Evolutionary conservation across 2,888 invertebrate genomes (phyloP).

Genomic region (Eupithecia insigniata): DNA sequence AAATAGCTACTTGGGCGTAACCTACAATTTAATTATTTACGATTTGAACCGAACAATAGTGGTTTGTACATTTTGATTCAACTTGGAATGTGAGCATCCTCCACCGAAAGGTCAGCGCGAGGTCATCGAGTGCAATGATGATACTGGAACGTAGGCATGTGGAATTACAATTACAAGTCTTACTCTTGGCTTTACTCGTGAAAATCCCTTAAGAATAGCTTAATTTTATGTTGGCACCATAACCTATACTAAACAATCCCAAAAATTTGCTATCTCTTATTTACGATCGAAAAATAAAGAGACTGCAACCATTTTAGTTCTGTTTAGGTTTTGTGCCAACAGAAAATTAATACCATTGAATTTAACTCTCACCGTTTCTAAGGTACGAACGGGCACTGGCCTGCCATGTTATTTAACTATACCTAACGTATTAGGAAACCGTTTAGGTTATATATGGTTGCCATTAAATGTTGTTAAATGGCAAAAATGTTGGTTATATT

Average conservation of each 20-base stretch:
- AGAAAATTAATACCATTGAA: not conserved
- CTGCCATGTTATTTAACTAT: not conserved
- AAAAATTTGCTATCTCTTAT: not conserved
- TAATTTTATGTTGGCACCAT: not conserved
- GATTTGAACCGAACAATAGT: slow-evolving; percentile 57
- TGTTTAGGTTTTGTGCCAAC: too few species aligned
- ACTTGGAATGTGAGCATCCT: slow-evolving; percentile 79
- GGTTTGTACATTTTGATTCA: slow-evolving; percentile 65
- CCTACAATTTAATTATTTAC: slow-evolving; percentile 45
- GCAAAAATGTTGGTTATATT: too few species aligned
- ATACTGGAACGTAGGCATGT: slow-evolving; percentile 53
- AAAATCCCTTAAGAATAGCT: not conserved
- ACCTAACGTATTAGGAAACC: not conserved
- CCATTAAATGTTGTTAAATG: not conserved
- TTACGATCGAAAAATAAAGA: not conserved
- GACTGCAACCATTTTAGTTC: not conserved
- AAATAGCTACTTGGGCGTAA: slow-evolving; percentile 44
- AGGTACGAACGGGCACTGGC: not conserved
- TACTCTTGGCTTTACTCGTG: slow-evolving; percentile 9
- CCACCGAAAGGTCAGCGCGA: slow-evolving; percentile 71
- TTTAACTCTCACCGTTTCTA: not conserved
- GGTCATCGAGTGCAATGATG: slow-evolving; percentile 62
- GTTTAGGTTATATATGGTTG: not conserved
- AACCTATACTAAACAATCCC: too few species aligned
- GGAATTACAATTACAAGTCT: slow-evolving; percentile 19